Base-by-base conservation (phyloP, 1,140 invertebrate species). In the Phymorhynchus buccinoides region DNA sequence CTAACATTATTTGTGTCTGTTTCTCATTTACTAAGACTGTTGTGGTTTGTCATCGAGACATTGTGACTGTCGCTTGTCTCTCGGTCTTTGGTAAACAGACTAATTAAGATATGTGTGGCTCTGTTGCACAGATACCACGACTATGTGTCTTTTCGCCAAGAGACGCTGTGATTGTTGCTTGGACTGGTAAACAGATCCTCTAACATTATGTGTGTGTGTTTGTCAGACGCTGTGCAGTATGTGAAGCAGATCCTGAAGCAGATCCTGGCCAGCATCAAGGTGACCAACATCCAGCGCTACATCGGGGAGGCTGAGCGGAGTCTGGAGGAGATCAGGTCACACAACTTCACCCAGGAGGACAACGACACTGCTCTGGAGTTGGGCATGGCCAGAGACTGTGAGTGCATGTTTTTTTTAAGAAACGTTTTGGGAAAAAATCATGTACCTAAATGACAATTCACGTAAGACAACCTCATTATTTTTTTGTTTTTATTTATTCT, bases 251-350 rank as follows among this genome's bases (percentile, higher is more conserved):
- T 92, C 16, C 82, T 91, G n/a, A 71, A 88, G 22, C 87, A 88
- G 22, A 92, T 93, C n/a, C 83, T 89, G 62, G 87, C 88, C 41
- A 89, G 89, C 3, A 91, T 90, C 79, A 88, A 90, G 32, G 84
- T 89, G 16, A 96, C 96, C 0, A 96, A 96, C 91, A 95, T 97
- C 0, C 97, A 97, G 77, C 95, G 95, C 30, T 96, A 96, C 0
- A 89, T 98, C 4, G 93, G 94, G 18, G 95, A 97, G 90, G 97
- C 96, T 0, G 94, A 96, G 85, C 92, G 95, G 0, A 96, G 96
- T 4, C 93, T 97, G 27, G 93, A 94, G 1, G 94, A 95, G 62
- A 96, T 98, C 42, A 94, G 95, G 84, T 93, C 92, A 80, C 95
- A 95, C 12, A 93, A 95, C 81, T 95, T 96, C 85, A 92, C 91